Base-by-base conservation (phyloP, 2,797 vertebrate genomes). In the Poecile montanus region DNA sequence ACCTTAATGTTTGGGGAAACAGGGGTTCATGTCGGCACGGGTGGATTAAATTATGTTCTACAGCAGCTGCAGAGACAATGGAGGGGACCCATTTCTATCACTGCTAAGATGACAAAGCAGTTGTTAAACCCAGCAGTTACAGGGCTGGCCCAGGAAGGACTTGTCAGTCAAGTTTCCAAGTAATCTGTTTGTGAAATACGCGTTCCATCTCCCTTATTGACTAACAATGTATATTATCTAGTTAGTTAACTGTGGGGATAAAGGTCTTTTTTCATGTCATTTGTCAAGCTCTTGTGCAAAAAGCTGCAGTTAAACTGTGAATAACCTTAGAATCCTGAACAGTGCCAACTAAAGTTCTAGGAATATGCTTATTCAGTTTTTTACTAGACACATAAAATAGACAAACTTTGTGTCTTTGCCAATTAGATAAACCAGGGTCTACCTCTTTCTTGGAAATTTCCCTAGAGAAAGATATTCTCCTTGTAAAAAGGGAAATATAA, bases 61-160 rank as follows among this genome's bases (percentile, higher is more conserved):
- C 57, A 22, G 47, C 21, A 42, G 22, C 66, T 68, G 42, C 66
- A 73, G 56, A 89, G 34, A 29, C 75, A 38, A 9, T 57, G 53
- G 40, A 70, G 42, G 51, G 44, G 91, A 57, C 26, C 8, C 10
- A 36, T 76, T 93, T 79, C 63, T 84, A 54, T 36, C 56, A 27
- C 48, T 89, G 75, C 50, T 48, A 27, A 88, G 50, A 89, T 96
- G 94, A 95, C 91, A 91, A 86, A 86, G 91, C 91, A 90, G 25
- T 27, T 57, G 40, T 56, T 56, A 67, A 85, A 85, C 67, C 50
- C 57, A 82, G 73, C 36, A 86, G 30, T 60, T 88, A 45, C 36
- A 1, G 2, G 63, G 30, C 81, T 67, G 56, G 62, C 70, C 60
- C 32, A 26, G 62, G 50, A 88, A 88, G 48, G 76, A 89, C 89